These are phyloP conservation scores for Rhingia campestris DNA, from an alignment of 2,888 invertebrate genomes.

Conservation along the genomic window DNA sequence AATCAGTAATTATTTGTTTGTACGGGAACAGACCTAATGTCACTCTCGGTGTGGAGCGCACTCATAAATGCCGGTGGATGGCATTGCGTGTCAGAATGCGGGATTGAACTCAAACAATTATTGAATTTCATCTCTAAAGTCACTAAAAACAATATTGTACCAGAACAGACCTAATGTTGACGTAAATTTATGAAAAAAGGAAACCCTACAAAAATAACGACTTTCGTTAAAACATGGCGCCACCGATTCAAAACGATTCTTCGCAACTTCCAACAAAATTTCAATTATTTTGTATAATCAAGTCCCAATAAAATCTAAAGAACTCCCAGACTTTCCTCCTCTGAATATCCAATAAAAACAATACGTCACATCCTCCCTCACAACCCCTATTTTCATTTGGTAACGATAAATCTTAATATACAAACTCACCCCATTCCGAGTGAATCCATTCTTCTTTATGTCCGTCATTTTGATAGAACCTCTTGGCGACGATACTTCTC, in stretches of 20 bases:
- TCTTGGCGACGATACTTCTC: conserved; percentile 9
- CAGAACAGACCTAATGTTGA: too few species aligned
- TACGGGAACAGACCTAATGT: too few species aligned
- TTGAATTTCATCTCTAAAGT: too few species aligned
- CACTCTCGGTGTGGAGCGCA: too few species aligned
- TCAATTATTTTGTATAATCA: background rate
- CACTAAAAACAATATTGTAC: background rate
- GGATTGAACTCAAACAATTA: too few species aligned
- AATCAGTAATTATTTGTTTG: too few species aligned
- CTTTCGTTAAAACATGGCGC: background rate
- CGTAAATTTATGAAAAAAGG: too few species aligned
- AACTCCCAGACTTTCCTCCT: background rate
- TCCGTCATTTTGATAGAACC: conserved; percentile 52
- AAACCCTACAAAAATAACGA: background rate
- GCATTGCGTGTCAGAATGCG: too few species aligned
- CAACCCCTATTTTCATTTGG: background rate
- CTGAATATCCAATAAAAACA: conserved; percentile 6
- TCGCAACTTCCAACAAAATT: background rate
- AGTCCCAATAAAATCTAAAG: background rate
- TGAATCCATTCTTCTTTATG: conserved; percentile 64
- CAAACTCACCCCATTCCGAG: conserved; percentile 65
- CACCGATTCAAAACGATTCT: background rate
- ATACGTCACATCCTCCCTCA: conserved; percentile 4
- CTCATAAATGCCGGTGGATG: too few species aligned
- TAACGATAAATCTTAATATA: background rate